These are phyloP conservation scores for Collichthys lucidus DNA, from an alignment of 2,113 vertebrate species.

Conservation along the genomic window DNA sequence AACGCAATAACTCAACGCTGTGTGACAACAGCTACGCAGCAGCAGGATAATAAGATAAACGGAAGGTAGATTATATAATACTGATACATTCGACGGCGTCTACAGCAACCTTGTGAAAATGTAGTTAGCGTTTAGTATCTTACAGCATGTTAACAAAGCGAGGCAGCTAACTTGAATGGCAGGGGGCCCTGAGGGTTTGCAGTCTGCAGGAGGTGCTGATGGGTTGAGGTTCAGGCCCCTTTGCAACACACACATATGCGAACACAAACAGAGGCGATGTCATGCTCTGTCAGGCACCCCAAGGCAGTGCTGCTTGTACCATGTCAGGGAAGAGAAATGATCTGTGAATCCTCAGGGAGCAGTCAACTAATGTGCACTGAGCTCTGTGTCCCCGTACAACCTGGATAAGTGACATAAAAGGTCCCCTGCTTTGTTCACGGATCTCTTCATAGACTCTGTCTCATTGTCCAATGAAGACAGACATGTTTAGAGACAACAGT, in stretches of 20 bases:
- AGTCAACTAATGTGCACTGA: constrained; percentile 77
- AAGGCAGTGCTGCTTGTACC: constrained; percentile 75
- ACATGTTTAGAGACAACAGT: background rate
- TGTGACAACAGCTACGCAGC: constrained; percentile 19
- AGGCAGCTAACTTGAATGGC: constrained; percentile 36
- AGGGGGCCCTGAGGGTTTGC: constrained; percentile 42
- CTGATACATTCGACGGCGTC: constrained; percentile 2
- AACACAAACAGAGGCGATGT: constrained; percentile 53
- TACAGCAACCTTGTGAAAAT: constrained; percentile 24
- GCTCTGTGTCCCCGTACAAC: constrained; percentile 74
- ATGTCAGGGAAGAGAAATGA: constrained; percentile 83
- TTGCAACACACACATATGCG: constrained; percentile 29
- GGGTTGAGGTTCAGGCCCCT: constrained; percentile 38
- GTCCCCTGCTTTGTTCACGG: constrained; percentile 30
- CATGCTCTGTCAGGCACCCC: constrained; percentile 65
- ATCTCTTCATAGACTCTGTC: constrained; percentile 19
- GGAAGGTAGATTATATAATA: background rate
- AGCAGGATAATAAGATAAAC: background rate
- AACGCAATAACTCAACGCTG: background rate
- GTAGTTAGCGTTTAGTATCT: constrained; percentile 34
- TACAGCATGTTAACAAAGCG: constrained; percentile 48
- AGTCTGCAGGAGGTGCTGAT: constrained; percentile 63
- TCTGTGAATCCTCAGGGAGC: constrained; percentile 79
- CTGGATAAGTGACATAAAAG: constrained; percentile 73
- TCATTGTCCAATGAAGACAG: constrained; percentile 24